These are phyloP conservation scores for Drosophila sp. DNA, from an alignment of 1,140 invertebrate species.

Conservation along the genomic window DNA sequence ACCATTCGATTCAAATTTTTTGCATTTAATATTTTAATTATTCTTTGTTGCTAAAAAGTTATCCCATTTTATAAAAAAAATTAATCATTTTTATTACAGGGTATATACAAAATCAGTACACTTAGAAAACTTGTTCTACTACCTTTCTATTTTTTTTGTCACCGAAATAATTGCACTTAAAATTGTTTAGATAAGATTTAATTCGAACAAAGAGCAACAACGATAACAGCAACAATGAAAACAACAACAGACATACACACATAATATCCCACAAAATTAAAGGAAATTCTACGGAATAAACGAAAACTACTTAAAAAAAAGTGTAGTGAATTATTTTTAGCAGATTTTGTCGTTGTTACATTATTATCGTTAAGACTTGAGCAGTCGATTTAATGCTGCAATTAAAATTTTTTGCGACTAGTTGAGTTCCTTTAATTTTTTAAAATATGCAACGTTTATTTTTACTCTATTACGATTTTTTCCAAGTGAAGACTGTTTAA, in stretches of 20 bases:
- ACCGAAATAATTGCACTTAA: conserved; percentile 47
- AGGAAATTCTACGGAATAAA: conserved; percentile 19
- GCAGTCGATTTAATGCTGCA: too few relatives aligned
- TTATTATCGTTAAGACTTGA: too few relatives aligned
- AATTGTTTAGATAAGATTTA: conserved; percentile 66
- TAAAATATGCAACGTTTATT: too few relatives aligned
- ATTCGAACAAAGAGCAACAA: conserved; percentile 38
- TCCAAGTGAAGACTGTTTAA: too few relatives aligned
- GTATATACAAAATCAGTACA: not conserved
- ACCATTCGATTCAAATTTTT: not conserved
- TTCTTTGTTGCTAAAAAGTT: too few relatives aligned
- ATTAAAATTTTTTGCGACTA: too few relatives aligned
- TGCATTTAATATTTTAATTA: not conserved
- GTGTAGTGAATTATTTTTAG: not conserved
- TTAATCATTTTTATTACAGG: not conserved
- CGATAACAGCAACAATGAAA: not conserved
- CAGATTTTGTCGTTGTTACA: too few relatives aligned
- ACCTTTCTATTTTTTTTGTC: conserved; percentile 9
- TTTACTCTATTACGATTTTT: too few relatives aligned
- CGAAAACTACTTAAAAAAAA: not conserved
- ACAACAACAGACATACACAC: not conserved
- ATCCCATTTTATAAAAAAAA: too few relatives aligned
- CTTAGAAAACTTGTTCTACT: not conserved
- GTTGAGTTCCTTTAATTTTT: too few relatives aligned
- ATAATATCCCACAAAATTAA: not conserved